Evolutionary conservation across 2,888 invertebrate species (phyloP), one percentile per base, ranked within the genome.

Genomic region (Diarsia mendica): DNA sequence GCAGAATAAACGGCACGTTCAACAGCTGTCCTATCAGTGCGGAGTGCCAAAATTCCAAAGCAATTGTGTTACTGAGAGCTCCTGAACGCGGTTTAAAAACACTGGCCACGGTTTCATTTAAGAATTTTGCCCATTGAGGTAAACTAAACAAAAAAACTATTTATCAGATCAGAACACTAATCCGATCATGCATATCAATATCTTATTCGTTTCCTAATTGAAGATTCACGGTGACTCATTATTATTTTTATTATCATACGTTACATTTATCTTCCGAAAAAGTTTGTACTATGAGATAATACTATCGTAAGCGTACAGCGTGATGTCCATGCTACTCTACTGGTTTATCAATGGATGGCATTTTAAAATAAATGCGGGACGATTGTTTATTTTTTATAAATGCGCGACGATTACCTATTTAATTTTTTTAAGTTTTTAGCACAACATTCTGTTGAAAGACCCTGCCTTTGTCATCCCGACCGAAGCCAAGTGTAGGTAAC

Each of bases 291-390:
- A 53, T 9, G 13, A 65, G 75, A 69, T 69, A 64, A 64, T 44
- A 39, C 28, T 44, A 63, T 68, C 79, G 63, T 49, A 70, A 53
- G 13, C n/a, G 28, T 49, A 64, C 61, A 18, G 48, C 55, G 48
- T 69, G 23, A 44, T 64, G n/a, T 8, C 39, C 49, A 71, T 71
- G 63, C n/a, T n/a, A n/a, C 28, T 28, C 15, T 63, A 44, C 11
- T 33, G n/a, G 51, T 58, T 68, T 64, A 76, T 44, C 13, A 10
- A 49, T 49, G 28, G 28, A 28, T 28, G 28, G 28, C 28, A 28
- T 28, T 28, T 28, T 28, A 28, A 28, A 28, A 28, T 28, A 28
- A 28, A 28, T 28, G 28, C 28, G 28, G 28, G 1, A 28, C 28
- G 28, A 28, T 28, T 28, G 28, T 28, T 28, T 28, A 28, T 2